Percentiles rank a stretch among this genome's conserved stretches.
Conservation (phyloP, 2,797 vertebrate genomes). For the Limnodromus scolopaceus region DNA sequence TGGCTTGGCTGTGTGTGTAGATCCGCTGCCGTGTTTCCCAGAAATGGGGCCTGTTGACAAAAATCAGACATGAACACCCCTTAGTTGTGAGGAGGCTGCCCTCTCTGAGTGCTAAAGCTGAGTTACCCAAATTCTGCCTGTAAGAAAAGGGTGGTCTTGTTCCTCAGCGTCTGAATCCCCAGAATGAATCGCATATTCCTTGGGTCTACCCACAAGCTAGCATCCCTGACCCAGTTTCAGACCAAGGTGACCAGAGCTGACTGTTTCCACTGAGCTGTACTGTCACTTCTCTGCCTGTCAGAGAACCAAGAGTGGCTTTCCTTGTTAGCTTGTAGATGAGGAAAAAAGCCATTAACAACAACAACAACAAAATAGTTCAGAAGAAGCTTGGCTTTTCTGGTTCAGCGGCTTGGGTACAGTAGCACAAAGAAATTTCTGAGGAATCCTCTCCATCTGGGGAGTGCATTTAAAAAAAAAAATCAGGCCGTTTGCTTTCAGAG, state of each 20-base stretch:
- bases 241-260: conserved; percentile 45
- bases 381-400: background rate
- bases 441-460: background rate
- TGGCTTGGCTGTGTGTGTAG: background rate
- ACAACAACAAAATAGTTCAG: background rate
- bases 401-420: background rate
- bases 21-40: background rate
- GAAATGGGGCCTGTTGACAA: background rate
- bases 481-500: background rate
- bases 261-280: conserved; percentile 7
- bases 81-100: background rate
- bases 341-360: background rate
- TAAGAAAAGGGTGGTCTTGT: background rate
- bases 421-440: background rate
- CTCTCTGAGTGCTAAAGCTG: background rate
- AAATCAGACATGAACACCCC: background rate
- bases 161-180: background rate
- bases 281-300: conserved; percentile 50
- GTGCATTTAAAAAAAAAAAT: background rate
- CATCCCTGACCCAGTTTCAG: conserved; percentile 51
- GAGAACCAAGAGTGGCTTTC: conserved; percentile 1
- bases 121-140: background rate
- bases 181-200: background rate
- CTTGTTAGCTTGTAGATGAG: conserved; percentile 20
- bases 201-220: background rate